Base-by-base conservation (phyloP, 2,797 vertebrate species). In the Champsocephalus esox region DNA sequence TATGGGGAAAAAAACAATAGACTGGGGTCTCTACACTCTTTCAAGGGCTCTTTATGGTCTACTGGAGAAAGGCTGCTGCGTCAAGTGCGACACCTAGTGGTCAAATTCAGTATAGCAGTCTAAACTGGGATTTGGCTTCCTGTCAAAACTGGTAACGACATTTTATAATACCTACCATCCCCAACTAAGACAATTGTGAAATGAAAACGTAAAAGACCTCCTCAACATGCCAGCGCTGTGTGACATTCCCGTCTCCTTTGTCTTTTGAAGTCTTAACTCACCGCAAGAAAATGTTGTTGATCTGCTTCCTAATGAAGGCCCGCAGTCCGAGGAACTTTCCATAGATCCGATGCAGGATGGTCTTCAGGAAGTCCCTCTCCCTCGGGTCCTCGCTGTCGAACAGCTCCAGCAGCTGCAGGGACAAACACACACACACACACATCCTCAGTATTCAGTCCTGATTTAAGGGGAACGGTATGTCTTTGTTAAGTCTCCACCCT, bases 201-300 rank as follows among this genome's bases (percentile, higher is more conserved):
- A n/a, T 6, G 14, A 59, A 3, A 11, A 28, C 24, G 21, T 13
- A 9, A 24, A 38, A 38, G 7, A 9, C 10, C 2, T 19, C 3
- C 12, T 50, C 3, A 19, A 19, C 28, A 21, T 13, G 50, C n/a
- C 11, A 6, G 8, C 3, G 4, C 13, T 3, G 7, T 1, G 1
- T 16, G 17, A 62, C 21, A 13, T 6, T 12, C 34, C 34, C 34
- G 34, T 38, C 34, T 38, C 34, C 34, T 38, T 38, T 38, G 34
- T 38, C 34, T 17, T 11, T 19, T 21, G 2, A 68, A 32, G 0
- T 2, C n/a, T 63, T 52, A 14, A 72, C 93, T 89, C 93, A 99
- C 98, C 96, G 96, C 92, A 99, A 94, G 89, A 99, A 99, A 89
- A 99, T 98, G 93, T 99, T 99, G 96, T 99, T 99, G 79, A 99